A percentile compares a stretch with the other conserved stretches of the same genome.
Conservation (phyloP, 2,113 vertebrate genomes). For the Scatophagus argus region DNA sequence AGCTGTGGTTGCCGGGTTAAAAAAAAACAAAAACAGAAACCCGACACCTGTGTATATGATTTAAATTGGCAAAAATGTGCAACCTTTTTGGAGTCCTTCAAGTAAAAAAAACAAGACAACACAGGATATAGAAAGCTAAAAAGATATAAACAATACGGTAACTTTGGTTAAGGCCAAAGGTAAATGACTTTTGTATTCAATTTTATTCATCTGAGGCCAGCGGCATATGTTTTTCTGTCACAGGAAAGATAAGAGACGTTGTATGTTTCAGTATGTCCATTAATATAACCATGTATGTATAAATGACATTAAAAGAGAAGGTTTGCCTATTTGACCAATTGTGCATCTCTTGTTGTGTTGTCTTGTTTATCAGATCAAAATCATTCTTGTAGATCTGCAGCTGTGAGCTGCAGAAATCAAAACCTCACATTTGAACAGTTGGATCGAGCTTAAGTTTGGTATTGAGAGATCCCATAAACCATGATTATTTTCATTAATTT, state of each 20-base stretch:
- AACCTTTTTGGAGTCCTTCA: neutral
- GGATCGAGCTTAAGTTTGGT: neutral
- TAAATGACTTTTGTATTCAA: too few species aligned
- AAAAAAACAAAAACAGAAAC: neutral
- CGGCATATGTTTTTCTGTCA: conserved; percentile 29
- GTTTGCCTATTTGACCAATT: neutral
- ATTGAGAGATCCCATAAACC: neutral
- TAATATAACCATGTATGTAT: conserved; percentile 31
- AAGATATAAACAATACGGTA: neutral
- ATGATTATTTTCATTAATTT: neutral
- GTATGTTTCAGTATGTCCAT: conserved; percentile 24
- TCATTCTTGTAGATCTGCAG: neutral
- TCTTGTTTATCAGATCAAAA: neutral
- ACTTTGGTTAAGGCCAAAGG: neutral
- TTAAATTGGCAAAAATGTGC: neutral
- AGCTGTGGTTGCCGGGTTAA: neutral
- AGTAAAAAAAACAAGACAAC: neutral
- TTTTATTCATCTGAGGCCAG: conserved; percentile 29
- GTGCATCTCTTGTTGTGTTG: neutral
- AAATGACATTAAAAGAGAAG: conserved; percentile 40
- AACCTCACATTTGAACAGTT: neutral
- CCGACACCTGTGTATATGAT: neutral
- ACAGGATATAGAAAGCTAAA: neutral
- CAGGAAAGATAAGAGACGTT: conserved; percentile 2
- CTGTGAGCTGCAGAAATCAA: too few species aligned